Conservation (phyloP, 2,888 invertebrate genomes). For the Xylocampa areola region DNA sequence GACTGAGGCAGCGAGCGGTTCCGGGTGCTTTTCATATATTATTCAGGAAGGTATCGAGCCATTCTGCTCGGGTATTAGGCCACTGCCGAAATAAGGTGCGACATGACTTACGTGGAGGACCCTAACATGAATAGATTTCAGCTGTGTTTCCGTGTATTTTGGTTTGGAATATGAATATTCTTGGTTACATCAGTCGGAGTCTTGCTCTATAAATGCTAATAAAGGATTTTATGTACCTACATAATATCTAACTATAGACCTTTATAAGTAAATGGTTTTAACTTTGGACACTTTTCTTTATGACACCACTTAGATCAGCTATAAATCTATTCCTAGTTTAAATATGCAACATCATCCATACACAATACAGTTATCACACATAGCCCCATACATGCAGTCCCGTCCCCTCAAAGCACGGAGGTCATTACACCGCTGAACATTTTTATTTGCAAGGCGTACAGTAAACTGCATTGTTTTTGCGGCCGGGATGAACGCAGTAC, state of each 20-base stretch:
- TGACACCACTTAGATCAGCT: too few relatives aligned
- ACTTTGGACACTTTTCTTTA: too few relatives aligned
- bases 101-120: slow-evolving; percentile 18
- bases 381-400: neutral
- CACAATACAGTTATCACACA: neutral
- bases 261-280: too few relatives aligned
- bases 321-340: too few relatives aligned
- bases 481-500: slow-evolving; percentile 16
- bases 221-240: too few relatives aligned
- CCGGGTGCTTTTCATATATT: slow-evolving; percentile 45
- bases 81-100: slow-evolving; percentile 35
- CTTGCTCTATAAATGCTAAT: too few relatives aligned
- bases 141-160: neutral
- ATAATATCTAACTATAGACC: too few relatives aligned
- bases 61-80: slow-evolving; percentile 23
- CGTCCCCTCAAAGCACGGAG: slow-evolving; percentile 10
- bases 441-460: slow-evolving; percentile 37
- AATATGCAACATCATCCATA: neutral
- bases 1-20: slow-evolving; percentile 19
- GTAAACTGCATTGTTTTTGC: slow-evolving; percentile 45
- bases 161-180: too few relatives aligned
- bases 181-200: too few relatives aligned
- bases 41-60: slow-evolving; percentile 39
- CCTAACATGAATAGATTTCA: slow-evolving; percentile 11
- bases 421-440: slow-evolving; percentile 26